phyloP scores from a whole-genome alignment of 2,797 vertebrate genomes.

The Sebastes diploproa region DNA sequence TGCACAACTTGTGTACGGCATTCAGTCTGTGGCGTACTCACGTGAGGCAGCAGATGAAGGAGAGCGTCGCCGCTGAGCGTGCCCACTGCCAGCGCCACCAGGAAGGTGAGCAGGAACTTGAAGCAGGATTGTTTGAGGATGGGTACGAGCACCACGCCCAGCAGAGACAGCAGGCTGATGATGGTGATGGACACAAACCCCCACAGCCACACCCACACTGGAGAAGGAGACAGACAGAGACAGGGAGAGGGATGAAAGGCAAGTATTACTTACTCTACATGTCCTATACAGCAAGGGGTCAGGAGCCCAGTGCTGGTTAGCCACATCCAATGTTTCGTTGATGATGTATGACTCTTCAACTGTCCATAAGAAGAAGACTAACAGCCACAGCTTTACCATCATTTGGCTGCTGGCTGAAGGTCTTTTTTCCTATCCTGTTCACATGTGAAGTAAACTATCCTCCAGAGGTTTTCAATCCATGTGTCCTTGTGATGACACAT shows the following conservation, averaged over 20 bases:
- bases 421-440: background rate
- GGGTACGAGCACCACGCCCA: conserved; percentile 94
- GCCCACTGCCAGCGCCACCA: conserved; percentile 96
- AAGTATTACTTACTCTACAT: background rate
- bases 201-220: conserved; percentile 89
- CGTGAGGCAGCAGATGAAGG: conserved; percentile 96
- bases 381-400: background rate
- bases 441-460: conserved; percentile 3
- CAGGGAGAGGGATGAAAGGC: background rate
- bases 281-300: background rate
- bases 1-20: too few relatives aligned
- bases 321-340: background rate
- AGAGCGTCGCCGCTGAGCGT: conserved; percentile 98
- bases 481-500: conserved; percentile 66
- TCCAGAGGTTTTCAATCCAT: conserved; percentile 16
- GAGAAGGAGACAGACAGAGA: conserved; percentile 2
- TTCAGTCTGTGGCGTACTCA: conserved; percentile 73
- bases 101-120: conserved; percentile 98
- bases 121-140: conserved; percentile 98
- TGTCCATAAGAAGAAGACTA: background rate
- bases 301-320: background rate
- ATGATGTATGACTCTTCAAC: background rate
- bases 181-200: conserved; percentile 97
- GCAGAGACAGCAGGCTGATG: conserved; percentile 96
- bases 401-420: background rate